Conservation (phyloP, 2,113 vertebrate genomes). For the Carassius gibelio region DNA sequence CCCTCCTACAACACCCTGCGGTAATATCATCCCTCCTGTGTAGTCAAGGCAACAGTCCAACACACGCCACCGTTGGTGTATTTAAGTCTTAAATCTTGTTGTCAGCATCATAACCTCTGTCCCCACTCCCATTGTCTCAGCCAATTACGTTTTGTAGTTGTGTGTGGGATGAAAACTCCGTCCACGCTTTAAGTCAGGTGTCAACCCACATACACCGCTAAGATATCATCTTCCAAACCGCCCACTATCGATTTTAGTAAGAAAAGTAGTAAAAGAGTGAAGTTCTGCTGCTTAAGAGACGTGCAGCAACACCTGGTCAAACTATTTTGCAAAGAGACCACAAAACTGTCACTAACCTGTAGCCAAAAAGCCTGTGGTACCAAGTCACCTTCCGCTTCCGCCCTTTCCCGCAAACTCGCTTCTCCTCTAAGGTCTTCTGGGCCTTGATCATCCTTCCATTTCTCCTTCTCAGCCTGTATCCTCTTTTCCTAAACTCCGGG, state of each 20-base stretch:
- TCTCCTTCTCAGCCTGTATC: neutral
- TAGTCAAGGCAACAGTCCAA: conserved; percentile 54
- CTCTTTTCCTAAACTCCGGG: neutral
- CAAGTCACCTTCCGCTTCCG: neutral
- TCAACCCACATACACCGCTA: conserved; percentile 41
- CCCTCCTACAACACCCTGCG: conserved; percentile 51
- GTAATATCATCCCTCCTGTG: conserved; percentile 56
- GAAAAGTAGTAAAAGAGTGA: neutral
- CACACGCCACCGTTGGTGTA: conserved; percentile 49
- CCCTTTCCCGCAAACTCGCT: neutral
- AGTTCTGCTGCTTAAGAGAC: conserved; percentile 6
- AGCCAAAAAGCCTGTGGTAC: conserved; percentile 21
- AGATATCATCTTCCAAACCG: conserved; percentile 37
- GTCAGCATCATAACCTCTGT: conserved; percentile 53
- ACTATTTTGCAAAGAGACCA: neutral
- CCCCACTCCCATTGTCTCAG: conserved; percentile 43
- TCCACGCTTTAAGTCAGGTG: conserved; percentile 47
- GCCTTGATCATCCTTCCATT: conserved; percentile 37
- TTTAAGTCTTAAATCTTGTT: conserved; percentile 54
- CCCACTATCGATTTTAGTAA: neutral
- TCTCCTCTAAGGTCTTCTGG: neutral
- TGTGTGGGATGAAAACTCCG: conserved; percentile 43
- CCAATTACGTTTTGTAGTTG: conserved; percentile 48
- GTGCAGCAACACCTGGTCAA: neutral
- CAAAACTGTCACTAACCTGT: conserved; percentile 37